Evolutionary conservation across 2,797 vertebrate species (phyloP), one percentile per base, ranked within the genome.

Genomic region (Sphaeramia orbicularis): DNA sequence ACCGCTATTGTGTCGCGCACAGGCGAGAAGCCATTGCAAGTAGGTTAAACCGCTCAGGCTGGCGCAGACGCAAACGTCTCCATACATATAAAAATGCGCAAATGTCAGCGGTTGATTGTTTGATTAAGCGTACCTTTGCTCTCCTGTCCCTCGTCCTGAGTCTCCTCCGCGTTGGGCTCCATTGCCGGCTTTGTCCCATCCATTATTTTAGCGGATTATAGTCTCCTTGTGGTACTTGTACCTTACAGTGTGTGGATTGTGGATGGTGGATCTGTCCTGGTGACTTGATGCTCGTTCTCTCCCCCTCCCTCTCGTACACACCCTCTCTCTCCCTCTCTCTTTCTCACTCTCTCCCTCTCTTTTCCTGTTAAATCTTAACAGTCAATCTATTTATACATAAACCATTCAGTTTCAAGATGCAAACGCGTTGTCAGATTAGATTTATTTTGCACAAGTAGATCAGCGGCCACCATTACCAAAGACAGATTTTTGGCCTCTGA

Each of bases 101-200:
- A 54, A 74, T 61, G 59, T 58, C 40, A 61, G 71, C 76, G 30
- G 37, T 18, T 8, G 40, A 6, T 5, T 1, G 40, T 30, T 30
- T 30, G 32, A 35, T 35, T 35, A 35, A 8, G 57, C 84, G 90
- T 96, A 98, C 97, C 97, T 99, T 97, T 98, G 94, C 96, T 98
- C 87, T 98, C 97, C 92, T 96, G 96, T 79, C 95, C 96, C 94
- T 97, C 96, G 86, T 98, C 97, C 76, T 95, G 94, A 84, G 94
- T 96, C 93, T 99, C 97, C 91, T 97, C 97, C 21, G 95, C 91
- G 91, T 93, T 95, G 93, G 97, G 94, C 95, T 98, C 97, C 96
- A 97, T 96, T 93, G 94, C 95, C 92, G 96, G 95, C 94, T 99
- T 98, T 92, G 96, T 97, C 92, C 96, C 96, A 94, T 98, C 95